Percentiles rank a stretch among this genome's conserved stretches.
These are phyloP conservation scores for Glossosoma conforme DNA, from an alignment of 1,140 invertebrate genomes.

Conservation along the genomic window DNA sequence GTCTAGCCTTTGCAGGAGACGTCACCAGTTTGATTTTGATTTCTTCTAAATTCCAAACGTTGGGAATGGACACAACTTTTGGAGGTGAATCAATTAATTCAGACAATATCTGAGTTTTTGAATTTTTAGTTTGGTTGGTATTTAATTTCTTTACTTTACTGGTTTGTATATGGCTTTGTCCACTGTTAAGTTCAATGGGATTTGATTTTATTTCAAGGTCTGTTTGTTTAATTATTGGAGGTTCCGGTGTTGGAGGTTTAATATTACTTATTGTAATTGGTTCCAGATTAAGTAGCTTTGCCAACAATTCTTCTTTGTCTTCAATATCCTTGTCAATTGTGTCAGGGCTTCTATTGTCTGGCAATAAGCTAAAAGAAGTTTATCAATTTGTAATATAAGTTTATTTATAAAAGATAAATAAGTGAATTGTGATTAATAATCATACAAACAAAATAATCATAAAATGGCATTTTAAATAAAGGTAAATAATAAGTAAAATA, in stretches of 20 bases:
- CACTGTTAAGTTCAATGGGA: background rate
- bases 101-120: background rate
- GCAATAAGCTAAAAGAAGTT: slow-evolving; percentile 10
- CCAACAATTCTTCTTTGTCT: slow-evolving; percentile 47
- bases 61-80: slow-evolving; percentile 25
- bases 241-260: slow-evolving; percentile 14
- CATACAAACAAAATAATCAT: too few relatives aligned
- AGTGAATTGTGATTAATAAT: too few relatives aligned
- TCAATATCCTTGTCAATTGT: slow-evolving; percentile 37
- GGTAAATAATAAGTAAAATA: background rate
- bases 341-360: slow-evolving; percentile 25
- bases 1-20: background rate
- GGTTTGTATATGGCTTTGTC: background rate
- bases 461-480: too few relatives aligned
- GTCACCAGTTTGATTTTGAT: slow-evolving; percentile 16
- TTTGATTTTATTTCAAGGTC: background rate
- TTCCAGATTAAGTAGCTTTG: slow-evolving; percentile 46
- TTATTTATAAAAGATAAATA: too few relatives aligned
- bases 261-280: slow-evolving; percentile 38
- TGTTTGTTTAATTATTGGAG: background rate
- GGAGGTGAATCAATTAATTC: slow-evolving; percentile 13
- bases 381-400: background rate
- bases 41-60: slow-evolving; percentile 29
- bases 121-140: background rate
- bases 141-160: slow-evolving; percentile 1